These are phyloP conservation scores for Drosophila formosana DNA, from an alignment of 2,888 invertebrate genomes.

Conservation along the genomic window DNA sequence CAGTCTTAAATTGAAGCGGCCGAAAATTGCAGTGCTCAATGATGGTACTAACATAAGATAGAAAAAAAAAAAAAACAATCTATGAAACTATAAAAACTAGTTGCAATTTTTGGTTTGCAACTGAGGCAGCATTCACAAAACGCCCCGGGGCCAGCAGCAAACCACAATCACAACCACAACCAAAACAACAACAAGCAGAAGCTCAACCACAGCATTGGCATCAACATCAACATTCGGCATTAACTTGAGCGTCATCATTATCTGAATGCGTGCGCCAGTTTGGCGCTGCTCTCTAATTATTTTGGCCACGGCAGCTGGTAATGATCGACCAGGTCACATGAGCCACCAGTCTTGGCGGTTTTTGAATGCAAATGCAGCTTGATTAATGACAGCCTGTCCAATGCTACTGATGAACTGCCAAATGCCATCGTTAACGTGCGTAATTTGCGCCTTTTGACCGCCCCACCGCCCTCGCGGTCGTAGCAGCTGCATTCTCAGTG, in stretches of 20 bases:
- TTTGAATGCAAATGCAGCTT: constrained; percentile 68
- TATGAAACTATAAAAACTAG: constrained; percentile 49
- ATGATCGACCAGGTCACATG: constrained; percentile 62
- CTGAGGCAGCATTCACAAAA: constrained; percentile 46
- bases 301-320: constrained; percentile 50
- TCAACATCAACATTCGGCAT: constrained; percentile 9
- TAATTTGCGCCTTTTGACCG: constrained; percentile 48
- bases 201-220: not conserved
- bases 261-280: constrained; percentile 68
- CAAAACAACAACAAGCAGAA: not conserved
- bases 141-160: constrained; percentile 11
- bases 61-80: constrained; percentile 19
- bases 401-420: constrained; percentile 43
- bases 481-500: not conserved
- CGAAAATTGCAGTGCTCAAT: constrained; percentile 43
- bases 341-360: constrained; percentile 2
- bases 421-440: constrained; percentile 58
- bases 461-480: constrained; percentile 14
- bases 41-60: constrained; percentile 28
- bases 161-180: not conserved
- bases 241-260: constrained; percentile 23
- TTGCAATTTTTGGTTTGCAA: constrained; percentile 53
- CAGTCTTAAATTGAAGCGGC: constrained; percentile 33
- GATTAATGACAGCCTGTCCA: constrained; percentile 59
- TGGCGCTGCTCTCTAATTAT: constrained; percentile 57